These are phyloP conservation scores for Chrysomallon squamiferum DNA, from an alignment of 1,140 invertebrate genomes.

Conservation along the genomic window DNA sequence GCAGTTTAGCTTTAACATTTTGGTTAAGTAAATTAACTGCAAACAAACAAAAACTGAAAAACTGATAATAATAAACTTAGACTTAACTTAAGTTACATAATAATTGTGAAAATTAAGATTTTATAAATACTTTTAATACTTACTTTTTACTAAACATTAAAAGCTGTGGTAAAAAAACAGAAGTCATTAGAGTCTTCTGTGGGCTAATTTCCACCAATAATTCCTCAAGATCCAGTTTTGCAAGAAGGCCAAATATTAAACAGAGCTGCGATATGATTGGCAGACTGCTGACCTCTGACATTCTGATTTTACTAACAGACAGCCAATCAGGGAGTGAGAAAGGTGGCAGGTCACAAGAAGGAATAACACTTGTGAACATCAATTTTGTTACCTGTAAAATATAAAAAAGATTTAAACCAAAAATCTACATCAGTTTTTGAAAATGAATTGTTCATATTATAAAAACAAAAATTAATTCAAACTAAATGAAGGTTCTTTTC, in stretches of 20 bases:
- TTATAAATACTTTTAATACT: no score
- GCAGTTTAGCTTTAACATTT: no score
- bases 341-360: neutral
- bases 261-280: conserved; percentile 3
- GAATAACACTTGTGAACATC: neutral
- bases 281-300: conserved; percentile 6
- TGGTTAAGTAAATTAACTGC: no score
- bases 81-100: no score
- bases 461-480: no score
- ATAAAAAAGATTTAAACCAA: no score
- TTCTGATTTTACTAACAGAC: neutral
- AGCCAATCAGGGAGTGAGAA: conserved; percentile 7
- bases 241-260: conserved; percentile 13
- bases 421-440: no score
- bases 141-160: conserved; percentile 15
- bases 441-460: no score
- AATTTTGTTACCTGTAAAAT: neutral
- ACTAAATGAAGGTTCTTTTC: no score
- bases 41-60: no score
- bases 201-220: neutral
- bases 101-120: no score
- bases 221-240: neutral
- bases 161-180: conserved; percentile 7
- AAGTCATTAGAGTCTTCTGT: conserved; percentile 1
- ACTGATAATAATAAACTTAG: no score